phyloP scores from a whole-genome alignment of 2,113 vertebrate genomes.

The Cebus imitator region DNA sequence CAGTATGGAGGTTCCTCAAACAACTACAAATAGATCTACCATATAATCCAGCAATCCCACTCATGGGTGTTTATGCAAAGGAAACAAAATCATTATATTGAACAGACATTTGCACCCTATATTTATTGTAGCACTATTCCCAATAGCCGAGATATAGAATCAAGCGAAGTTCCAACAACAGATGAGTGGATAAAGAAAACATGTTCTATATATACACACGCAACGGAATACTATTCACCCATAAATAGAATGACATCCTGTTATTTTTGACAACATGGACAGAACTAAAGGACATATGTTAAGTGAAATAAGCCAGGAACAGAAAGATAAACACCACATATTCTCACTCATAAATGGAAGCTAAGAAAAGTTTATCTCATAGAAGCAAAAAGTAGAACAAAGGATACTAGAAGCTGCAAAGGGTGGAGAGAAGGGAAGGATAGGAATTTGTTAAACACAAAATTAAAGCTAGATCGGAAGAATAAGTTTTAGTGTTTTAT shows the following conservation, averaged over 20 bases:
- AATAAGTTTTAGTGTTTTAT: not conserved
- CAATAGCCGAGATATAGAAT: not conserved
- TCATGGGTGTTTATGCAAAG: not conserved
- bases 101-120: not conserved
- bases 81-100: not conserved
- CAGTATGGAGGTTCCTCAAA: not conserved
- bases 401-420: not conserved
- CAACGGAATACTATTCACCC: not conserved
- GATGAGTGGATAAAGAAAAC: not conserved
- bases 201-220: not conserved
- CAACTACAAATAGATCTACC: not conserved
- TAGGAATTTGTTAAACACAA: not conserved
- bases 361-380: not conserved
- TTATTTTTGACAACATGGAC: not conserved
- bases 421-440: not conserved
- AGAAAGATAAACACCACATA: not conserved
- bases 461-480: not conserved
- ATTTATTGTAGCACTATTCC: not conserved
- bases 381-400: not conserved
- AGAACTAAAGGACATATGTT: not conserved
- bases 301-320: not conserved
- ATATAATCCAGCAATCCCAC: not conserved
- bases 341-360: not conserved
- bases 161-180: not conserved
- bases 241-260: not conserved